Base-by-base conservation (phyloP, 1,140 invertebrate species). In the Probaryconus sp. region DNA sequence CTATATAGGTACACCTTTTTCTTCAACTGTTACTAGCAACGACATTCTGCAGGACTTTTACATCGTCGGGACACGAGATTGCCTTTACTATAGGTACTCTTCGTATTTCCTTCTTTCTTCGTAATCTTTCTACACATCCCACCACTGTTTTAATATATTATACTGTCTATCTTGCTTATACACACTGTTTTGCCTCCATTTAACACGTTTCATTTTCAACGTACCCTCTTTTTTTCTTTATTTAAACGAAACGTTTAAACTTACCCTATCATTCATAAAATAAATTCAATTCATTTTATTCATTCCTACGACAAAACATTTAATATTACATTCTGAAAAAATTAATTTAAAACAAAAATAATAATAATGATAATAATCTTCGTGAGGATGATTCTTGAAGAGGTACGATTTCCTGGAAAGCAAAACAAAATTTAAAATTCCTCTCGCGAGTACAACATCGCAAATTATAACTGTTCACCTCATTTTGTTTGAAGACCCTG, bases 61-160 rank as follows among this genome's bases (percentile, higher is more conserved):
- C 70, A 64, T 74, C 77, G 77, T 72, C 71, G 70, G 74, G 68
- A 78, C 75, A 77, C 68, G 64, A 78, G 74, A 79, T 81, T 81
- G 80, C 76, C 70, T 75, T 64, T 56, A 63, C 75, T 60, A 63
- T 50, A 76, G 42, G 31, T 55, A 38, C 21, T 72, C 33, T 63
- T 63, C 63, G 42, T 67, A 55, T 61, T 72, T 73, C 20, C 37
- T 33, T 10, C 50, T 40, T 67, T 61, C 40, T 60, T 65, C 38
- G 31, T 69, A 64, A 73, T 69, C 42, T 71, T 53, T 68, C 67
- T 31, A 24, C 43, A 45, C 56, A 40, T 60, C 45, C 11, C 31
- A 51, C 42, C 33, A 6, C 16, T n/a, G 24, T 50, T 30, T 45
- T 58, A 26, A 43, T 75, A 60, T 43, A 68, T 68, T 40, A 47